Base-by-base conservation (phyloP, 2,797 vertebrate genomes). In the Gobio occitaniae region DNA sequence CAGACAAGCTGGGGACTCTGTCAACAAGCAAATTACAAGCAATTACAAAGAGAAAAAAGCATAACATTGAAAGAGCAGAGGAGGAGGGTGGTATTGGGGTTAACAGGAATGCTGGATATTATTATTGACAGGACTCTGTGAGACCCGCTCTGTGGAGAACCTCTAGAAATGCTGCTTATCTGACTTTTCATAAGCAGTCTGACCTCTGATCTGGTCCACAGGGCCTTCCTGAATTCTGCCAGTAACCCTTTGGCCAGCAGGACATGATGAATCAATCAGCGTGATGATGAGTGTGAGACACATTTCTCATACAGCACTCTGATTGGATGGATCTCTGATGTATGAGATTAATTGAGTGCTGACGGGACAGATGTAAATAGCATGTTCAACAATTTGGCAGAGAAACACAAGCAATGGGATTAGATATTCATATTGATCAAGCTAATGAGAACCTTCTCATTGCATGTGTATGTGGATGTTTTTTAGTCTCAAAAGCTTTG, bases 11-110 rank as follows among this genome's bases (percentile, higher is more conserved):
- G 89, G 90, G 90, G 93, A 89, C 90, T 91, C 90, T 93, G 94
- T 94, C 94, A 93, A 92, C 91, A 88, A 93, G 93, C 92, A 95
- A 91, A 89, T 86, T 93, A 96, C 93, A 90, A 93, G 91, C 95
- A 93, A 94, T 96, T 95, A 95, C 93, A 47, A 90, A 82, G 92
- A 93, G 93, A 91, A 93, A 95, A 93, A 95, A 93, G 91, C 93
- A 91, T 85, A 94, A 95, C 94, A 92, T 92, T 95, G 90, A 94
- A 88, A 89, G 65, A 89, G 89, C 93, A 91, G 90, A 89, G 91
- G 3, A 52, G 61, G 68, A 68, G 65, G 59, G 56, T 36, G 25
- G 36, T 41, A n/a, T 68, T 52, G 32, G 38, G 74, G 47, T 83
- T 65, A 72, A 83, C 56, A 63, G 44, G 59, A 76, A 61, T 65